phyloP scores from a whole-genome alignment of 2,888 invertebrate genomes.

The Beris morrisii region DNA sequence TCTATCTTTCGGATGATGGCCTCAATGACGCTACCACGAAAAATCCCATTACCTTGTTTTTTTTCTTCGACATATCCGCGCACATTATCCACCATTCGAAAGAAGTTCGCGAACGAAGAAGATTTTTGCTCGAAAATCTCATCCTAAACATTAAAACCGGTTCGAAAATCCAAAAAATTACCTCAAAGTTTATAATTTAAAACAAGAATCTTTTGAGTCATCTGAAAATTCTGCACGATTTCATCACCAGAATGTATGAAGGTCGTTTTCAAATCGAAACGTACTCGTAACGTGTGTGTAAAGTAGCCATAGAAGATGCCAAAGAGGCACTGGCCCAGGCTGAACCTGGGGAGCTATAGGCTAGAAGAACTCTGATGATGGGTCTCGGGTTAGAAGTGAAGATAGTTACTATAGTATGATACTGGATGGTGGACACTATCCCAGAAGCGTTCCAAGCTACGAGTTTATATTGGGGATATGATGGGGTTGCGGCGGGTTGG shows the following conservation, averaged over 20 bases:
- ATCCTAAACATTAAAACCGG: constrained; percentile 30
- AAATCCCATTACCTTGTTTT: not conserved
- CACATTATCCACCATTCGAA: not conserved
- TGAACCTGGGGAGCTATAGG: not conserved
- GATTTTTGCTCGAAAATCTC: constrained; percentile 12
- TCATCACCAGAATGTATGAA: constrained; percentile 32
- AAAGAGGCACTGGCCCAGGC: too few relatives aligned
- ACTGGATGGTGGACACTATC: not conserved
- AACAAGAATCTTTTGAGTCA: constrained; percentile 31
- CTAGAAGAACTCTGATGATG: too few relatives aligned
- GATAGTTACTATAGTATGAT: not conserved
- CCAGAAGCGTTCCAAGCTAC: too few relatives aligned
- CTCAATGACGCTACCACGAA: constrained; percentile 15
- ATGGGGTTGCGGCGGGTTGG: too few relatives aligned
- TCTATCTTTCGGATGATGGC: constrained; percentile 9
- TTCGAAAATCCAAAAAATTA: constrained; percentile 13
- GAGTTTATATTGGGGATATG: too few relatives aligned
- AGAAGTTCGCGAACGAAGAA: not conserved
- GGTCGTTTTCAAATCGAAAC: constrained; percentile 21
- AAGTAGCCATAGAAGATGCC: not conserved
- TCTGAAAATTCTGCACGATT: constrained; percentile 28
- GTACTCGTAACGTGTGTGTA: constrained; percentile 1
- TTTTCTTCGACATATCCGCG: not conserved
- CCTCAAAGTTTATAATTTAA: constrained; percentile 23
- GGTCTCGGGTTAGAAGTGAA: not conserved